These are phyloP conservation scores for Heliconius charithonia DNA, from an alignment of 2,888 invertebrate genomes.

Conservation along the genomic window DNA sequence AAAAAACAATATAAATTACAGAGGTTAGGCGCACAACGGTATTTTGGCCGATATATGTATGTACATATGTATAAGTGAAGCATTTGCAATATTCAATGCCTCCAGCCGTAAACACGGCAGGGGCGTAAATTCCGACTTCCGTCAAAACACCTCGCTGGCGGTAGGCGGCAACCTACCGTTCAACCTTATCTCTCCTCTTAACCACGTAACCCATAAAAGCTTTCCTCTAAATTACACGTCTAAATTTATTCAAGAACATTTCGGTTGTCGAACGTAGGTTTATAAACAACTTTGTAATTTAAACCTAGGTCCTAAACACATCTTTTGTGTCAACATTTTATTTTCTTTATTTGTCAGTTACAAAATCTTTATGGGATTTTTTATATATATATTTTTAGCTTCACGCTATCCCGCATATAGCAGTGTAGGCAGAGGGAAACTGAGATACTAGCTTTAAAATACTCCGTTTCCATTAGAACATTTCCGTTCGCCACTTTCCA, in stretches of 20 bases:
- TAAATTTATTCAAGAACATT: slow-evolving; percentile 56
- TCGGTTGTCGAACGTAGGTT: slow-evolving; percentile 53
- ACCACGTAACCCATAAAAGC: slow-evolving; percentile 57
- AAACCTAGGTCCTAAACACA: not conserved
- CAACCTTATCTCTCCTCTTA: slow-evolving; percentile 52
- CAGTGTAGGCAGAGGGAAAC: no score
- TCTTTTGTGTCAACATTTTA: not conserved
- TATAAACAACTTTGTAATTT: not conserved
- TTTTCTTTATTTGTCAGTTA: not conserved
- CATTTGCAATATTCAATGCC: slow-evolving; percentile 54
- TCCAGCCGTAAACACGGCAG: slow-evolving; percentile 39
- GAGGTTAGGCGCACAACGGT: not conserved
- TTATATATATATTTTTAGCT: no score
- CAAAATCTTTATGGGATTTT: no score
- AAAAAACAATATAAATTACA: not conserved
- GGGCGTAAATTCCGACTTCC: slow-evolving; percentile 53
- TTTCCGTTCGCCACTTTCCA: no score
- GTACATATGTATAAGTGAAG: slow-evolving; percentile 2
- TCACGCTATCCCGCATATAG: no score
- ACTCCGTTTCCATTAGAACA: no score
- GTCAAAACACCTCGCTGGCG: slow-evolving; percentile 51
- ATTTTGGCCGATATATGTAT: not conserved
- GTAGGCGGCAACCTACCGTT: slow-evolving; percentile 50
- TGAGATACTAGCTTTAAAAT: no score
- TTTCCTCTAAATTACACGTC: slow-evolving; percentile 50